Percentiles rank a stretch among this genome's conserved stretches.
phyloP scores from a whole-genome alignment of 2,797 vertebrate species.

The Ficedula albicollis region DNA sequence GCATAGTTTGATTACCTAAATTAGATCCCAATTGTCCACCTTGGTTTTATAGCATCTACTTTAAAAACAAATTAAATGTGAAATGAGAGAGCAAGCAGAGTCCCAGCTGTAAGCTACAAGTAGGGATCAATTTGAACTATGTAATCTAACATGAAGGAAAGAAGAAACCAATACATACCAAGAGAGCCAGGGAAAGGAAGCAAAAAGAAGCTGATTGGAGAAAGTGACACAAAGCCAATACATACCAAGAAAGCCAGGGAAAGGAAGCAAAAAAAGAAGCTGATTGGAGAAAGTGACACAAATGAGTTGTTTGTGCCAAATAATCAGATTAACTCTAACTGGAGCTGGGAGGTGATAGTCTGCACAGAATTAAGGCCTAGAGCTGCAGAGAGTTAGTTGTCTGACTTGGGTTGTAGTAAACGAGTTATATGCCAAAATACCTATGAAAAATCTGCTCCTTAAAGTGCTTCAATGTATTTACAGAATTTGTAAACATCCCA shows the following conservation, averaged over 20 bases:
- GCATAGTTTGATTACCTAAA: neutral
- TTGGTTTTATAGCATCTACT: neutral
- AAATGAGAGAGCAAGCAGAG: neutral
- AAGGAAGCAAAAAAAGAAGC: neutral
- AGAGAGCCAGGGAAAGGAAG: neutral
- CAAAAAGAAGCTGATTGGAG: neutral
- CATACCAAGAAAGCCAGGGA: neutral
- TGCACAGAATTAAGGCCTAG: neutral
- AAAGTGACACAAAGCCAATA: neutral
- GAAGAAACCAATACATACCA: neutral
- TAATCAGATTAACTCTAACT: neutral
- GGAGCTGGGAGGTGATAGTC: neutral
- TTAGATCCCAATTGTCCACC: neutral
- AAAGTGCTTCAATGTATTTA: neutral
- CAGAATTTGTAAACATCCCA: neutral
- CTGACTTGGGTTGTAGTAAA: neutral
- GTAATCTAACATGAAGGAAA: neutral
- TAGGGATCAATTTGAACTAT: neutral
- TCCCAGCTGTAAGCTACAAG: neutral
- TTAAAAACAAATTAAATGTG: constrained; percentile 8
- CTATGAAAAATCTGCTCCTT: neutral
- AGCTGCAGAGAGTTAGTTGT: neutral
- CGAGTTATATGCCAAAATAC: neutral
- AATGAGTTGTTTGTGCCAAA: neutral
- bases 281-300: neutral